A percentile compares a stretch with the other conserved stretches of the same genome.
Evolutionary conservation across 2,113 vertebrate species (phyloP).

Genomic region (Callaeas wilsoni): DNA sequence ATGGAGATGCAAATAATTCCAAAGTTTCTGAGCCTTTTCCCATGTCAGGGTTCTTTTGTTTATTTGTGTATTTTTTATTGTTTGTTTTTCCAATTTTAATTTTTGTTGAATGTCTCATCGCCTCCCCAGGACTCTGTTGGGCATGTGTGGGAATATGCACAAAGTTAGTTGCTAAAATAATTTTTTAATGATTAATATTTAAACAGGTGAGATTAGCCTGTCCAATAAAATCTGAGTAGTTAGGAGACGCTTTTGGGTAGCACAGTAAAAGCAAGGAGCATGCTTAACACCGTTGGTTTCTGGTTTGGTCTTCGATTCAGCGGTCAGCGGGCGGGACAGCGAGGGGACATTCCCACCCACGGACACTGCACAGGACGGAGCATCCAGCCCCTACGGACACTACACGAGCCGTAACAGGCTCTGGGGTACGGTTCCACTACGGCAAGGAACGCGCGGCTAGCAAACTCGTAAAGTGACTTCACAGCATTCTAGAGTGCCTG

Average conservation of each 20-base stretch:
- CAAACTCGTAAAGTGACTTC: too few species aligned
- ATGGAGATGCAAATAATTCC: too few species aligned
- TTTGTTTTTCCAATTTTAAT: neutral
- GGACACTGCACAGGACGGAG: neutral
- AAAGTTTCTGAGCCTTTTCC: neutral
- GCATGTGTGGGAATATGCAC: neutral
- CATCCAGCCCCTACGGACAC: fast-evolving
- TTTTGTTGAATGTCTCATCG: neutral
- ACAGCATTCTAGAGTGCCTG: too few species aligned
- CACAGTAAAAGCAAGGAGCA: neutral
- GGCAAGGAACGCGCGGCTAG: fast-evolving
- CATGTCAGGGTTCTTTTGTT: neutral
- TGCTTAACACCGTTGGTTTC: fast-evolving
- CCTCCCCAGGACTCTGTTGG: neutral
- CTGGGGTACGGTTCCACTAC: too few species aligned
- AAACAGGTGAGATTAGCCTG: neutral
- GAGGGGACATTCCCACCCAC: neutral
- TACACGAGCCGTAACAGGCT: too few species aligned
- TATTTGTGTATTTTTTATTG: neutral
- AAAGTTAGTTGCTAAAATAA: neutral
- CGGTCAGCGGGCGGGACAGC: neutral
- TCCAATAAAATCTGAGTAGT: neutral
- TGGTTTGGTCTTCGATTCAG: too few species aligned
- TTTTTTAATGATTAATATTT: neutral
- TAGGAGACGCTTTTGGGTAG: neutral